Conservation (phyloP, 1,140 invertebrate species). For the Bombus difficillimus region DNA sequence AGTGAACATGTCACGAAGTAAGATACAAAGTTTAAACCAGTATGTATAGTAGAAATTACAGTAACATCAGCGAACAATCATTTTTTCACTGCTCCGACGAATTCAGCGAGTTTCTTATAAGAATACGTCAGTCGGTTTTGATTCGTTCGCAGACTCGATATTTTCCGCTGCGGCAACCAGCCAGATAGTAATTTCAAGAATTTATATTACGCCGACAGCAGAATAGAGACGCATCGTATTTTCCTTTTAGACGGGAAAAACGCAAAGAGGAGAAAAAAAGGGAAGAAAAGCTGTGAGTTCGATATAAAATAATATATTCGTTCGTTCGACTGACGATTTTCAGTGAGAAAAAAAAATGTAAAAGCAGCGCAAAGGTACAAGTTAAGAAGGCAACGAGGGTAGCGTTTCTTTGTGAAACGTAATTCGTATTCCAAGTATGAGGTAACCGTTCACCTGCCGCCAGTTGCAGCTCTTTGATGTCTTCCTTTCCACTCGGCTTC, state of each 20-base stretch:
- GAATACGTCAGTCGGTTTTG: not conserved
- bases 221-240: not conserved
- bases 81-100: not conserved
- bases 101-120: not conserved
- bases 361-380: not conserved
- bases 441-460: slow-evolving; percentile 23
- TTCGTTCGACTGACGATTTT: not conserved
- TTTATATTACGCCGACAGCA: not conserved
- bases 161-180: too few relatives aligned
- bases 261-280: fast-evolving
- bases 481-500: not conserved
- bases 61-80: not conserved
- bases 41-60: not conserved
- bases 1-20: too few relatives aligned
- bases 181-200: not conserved
- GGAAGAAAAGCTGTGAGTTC: not conserved
- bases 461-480: slow-evolving; percentile 45
- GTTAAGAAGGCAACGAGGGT: not conserved
- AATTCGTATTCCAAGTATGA: slow-evolving; percentile 51
- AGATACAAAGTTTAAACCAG: not conserved
- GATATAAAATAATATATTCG: not conserved
- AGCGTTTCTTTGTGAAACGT: slow-evolving; percentile 36
- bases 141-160: not conserved
- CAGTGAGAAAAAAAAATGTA: not conserved
- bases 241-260: not conserved